phyloP scores from a whole-genome alignment of 2,113 vertebrate species.

The Mirza zaza region DNA sequence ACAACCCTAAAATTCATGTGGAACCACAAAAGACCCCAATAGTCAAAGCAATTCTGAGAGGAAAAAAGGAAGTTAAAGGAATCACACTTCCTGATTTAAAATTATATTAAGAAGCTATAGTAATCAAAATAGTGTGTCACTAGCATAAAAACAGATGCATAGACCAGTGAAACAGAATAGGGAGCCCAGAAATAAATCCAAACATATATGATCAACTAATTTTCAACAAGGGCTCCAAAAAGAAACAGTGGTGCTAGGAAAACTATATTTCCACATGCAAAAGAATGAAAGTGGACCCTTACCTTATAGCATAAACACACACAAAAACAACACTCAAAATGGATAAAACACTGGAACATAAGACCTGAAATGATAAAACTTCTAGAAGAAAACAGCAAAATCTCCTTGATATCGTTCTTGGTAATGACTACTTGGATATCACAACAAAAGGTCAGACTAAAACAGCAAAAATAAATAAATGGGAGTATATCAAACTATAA shows the following conservation, averaged over 20 bases:
- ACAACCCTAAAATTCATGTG: not conserved
- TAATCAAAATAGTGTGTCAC: not conserved
- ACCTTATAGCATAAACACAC: not conserved
- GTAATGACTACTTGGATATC: not conserved
- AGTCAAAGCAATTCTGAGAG: not conserved
- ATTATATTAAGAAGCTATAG: not conserved
- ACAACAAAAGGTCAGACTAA: not conserved
- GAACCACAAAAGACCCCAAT: not conserved
- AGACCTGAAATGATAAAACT: not conserved
- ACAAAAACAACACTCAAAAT: not conserved
- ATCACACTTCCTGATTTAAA: not conserved
- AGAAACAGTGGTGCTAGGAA: not conserved
- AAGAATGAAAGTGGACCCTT: not conserved
- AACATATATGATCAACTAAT: not conserved
- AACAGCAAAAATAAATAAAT: not conserved
- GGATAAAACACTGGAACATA: not conserved
- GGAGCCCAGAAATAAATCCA: not conserved
- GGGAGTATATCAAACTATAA: not conserved
- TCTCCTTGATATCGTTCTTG: no score
- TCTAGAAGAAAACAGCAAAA: not conserved
- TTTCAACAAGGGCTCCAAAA: not conserved
- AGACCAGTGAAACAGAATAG: not conserved
- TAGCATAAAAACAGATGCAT: not conserved
- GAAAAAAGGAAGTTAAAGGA: not conserved
- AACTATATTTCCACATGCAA: not conserved